Evolutionary conservation across 2,797 vertebrate genomes (phyloP).

Genomic region (Anolis apletophallus): DNA sequence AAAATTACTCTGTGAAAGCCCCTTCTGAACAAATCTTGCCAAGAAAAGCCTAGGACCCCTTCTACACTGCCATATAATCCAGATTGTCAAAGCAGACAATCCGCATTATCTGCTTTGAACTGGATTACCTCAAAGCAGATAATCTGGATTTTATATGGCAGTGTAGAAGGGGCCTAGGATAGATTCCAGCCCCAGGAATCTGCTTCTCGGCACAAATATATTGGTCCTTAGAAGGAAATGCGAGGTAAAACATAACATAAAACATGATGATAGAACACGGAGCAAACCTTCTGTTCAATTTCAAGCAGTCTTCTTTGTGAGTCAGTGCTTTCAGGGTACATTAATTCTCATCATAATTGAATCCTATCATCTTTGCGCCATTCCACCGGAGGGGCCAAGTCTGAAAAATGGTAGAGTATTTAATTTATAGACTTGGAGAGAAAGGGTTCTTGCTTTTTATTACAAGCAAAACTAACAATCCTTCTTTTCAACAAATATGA

Average conservation of each 20-base stretch:
- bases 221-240: slow-evolving; percentile 48
- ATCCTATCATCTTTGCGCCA: slow-evolving; percentile 60
- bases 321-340: slow-evolving; percentile 64
- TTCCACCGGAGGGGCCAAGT: slow-evolving; percentile 49
- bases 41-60: too few relatives aligned
- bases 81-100: too few relatives aligned
- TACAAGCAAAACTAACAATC: slow-evolving; percentile 24
- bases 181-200: neutral
- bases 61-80: too few relatives aligned
- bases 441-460: slow-evolving; percentile 24
- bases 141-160: too few relatives aligned
- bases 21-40: too few relatives aligned
- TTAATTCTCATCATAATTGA: slow-evolving; percentile 72
- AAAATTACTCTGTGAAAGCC: too few relatives aligned
- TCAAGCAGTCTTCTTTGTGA: slow-evolving; percentile 39
- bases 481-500: slow-evolving; percentile 18
- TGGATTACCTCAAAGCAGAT: too few relatives aligned
- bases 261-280: slow-evolving; percentile 55
- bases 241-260: slow-evolving; percentile 58
- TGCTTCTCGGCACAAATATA: slow-evolving; percentile 24
- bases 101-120: too few relatives aligned
- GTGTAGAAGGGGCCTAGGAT: too few relatives aligned
- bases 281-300: slow-evolving; percentile 58
- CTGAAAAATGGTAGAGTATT: slow-evolving; percentile 47
- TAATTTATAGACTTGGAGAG: slow-evolving; percentile 35